A percentile compares a stretch with the other conserved stretches of the same genome.
phyloP scores from a whole-genome alignment of 2,888 invertebrate species.

The Sesia bembeciformis region DNA sequence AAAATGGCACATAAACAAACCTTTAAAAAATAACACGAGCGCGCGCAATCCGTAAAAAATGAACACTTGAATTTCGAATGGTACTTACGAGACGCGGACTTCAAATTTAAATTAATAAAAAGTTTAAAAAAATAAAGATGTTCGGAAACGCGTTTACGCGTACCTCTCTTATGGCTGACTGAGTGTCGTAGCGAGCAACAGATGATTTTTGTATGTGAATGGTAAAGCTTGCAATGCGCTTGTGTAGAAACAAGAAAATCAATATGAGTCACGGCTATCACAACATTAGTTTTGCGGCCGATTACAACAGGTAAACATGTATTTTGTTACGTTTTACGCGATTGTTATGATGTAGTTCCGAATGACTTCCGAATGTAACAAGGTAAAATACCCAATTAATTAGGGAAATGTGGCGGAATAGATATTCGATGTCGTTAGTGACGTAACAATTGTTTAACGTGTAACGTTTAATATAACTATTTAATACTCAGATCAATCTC shows the following conservation, averaged over 20 bases:
- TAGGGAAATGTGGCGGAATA: no score
- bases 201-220: slow-evolving; percentile 55
- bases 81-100: slow-evolving; percentile 13
- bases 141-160: slow-evolving; percentile 35
- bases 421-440: no score
- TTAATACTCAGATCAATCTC: no score
- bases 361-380: no score
- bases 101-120: slow-evolving; percentile 19
- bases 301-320: background rate
- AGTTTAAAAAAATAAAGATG: slow-evolving; percentile 20
- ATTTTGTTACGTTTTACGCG: background rate
- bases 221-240: slow-evolving; percentile 30
- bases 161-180: slow-evolving; percentile 54
- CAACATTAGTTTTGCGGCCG: background rate
- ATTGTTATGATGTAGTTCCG: no score
- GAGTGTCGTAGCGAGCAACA: slow-evolving; percentile 41
- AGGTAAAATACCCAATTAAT: no score
- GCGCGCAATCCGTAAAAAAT: slow-evolving; percentile 18
- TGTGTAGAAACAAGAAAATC: slow-evolving; percentile 49
- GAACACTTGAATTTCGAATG: slow-evolving; percentile 1
- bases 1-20: background rate
- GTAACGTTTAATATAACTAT: no score
- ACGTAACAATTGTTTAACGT: no score
- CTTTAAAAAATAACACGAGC: slow-evolving; percentile 4
- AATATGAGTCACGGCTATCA: slow-evolving; percentile 25